Percentiles rank a stretch among this genome's conserved stretches.
These are phyloP conservation scores for Actinia equina DNA, from an alignment of 64 coral and sea anemone species.

Conservation along the genomic window DNA sequence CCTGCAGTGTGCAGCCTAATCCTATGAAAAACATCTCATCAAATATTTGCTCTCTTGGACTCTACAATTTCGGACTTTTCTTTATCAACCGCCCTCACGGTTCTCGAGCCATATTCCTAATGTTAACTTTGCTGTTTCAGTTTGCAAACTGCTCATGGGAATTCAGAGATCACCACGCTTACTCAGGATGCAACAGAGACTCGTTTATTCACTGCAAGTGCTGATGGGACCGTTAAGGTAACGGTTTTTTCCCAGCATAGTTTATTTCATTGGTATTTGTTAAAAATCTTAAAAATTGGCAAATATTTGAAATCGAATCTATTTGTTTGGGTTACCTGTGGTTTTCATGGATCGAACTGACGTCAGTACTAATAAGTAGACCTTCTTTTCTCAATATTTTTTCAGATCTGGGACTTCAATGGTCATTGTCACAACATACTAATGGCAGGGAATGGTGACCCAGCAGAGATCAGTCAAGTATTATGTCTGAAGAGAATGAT, in stretches of 20 bases:
- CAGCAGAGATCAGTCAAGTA: slow-evolving; percentile 93
- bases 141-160: slow-evolving; percentile 97
- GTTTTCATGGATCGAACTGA: no score
- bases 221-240: slow-evolving; percentile 97
- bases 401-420: slow-evolving; percentile 98
- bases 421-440: slow-evolving; percentile 96
- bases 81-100: no score
- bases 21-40: not conserved
- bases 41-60: no score
- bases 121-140: slow-evolving; percentile 5
- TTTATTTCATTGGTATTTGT: no score
- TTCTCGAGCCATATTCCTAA: not conserved
- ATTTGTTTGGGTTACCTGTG: no score
- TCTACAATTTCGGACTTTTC: no score
- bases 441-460: slow-evolving; percentile 92
- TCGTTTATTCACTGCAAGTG: slow-evolving; percentile 89
- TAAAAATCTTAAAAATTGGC: no score
- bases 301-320: no score
- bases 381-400: not conserved
- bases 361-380: no score
- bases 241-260: not conserved
- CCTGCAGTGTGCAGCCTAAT: not conserved
- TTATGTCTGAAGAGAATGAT: slow-evolving; percentile 93
- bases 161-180: slow-evolving; percentile 81
- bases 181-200: slow-evolving; percentile 93